Evolutionary conservation across 2,888 invertebrate genomes (phyloP), one percentile per base, ranked within the genome.

Genomic region (Luperina testacea): DNA sequence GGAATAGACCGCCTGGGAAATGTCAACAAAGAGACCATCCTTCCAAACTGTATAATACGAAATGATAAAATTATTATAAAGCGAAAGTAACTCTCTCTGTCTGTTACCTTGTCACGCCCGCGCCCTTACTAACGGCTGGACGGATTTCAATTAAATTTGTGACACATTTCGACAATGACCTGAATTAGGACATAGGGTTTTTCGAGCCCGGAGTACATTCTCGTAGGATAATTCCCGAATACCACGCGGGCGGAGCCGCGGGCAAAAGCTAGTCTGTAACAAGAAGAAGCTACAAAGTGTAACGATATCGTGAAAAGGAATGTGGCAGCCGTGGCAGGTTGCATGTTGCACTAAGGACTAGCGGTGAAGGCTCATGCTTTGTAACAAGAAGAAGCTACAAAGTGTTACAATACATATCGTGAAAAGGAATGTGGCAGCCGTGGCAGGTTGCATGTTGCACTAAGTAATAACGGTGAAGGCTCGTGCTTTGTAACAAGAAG

Each of bases 401-500:
- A 89, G 75, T 83, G 82, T 45, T 13, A 45, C 45, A 13, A 45
- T 45, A 32, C 32, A 32, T 32, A 45, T 42, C 42, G 9, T 42
- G 42, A 42, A 42, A 42, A 45, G 45, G 45, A 45, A 45, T 45
- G 45, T 45, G 45, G 45, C 45, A 13, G 45, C 45, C 45, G 45
- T 8, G 13, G 13, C 45, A 45, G 38, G 38, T 38, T 45, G 45
- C 45, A 45, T 13, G 45, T 45, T 45, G 13, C 89, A 91, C 84
- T 84, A 82, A 82, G 81, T 81, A 85, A 85, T 77, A 70, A 78
- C 80, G 82, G 82, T 32, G 75, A 80, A 85, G 83, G 85, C 83
- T 83, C 87, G 83, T 87, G 92, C 92, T 94, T 92, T 94, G 94
- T 38, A 38, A 38, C 38, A 38, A 38, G 38, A 38, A 92, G 90